Conservation (phyloP, 2,888 invertebrate species). For the Papilio demoleus region DNA sequence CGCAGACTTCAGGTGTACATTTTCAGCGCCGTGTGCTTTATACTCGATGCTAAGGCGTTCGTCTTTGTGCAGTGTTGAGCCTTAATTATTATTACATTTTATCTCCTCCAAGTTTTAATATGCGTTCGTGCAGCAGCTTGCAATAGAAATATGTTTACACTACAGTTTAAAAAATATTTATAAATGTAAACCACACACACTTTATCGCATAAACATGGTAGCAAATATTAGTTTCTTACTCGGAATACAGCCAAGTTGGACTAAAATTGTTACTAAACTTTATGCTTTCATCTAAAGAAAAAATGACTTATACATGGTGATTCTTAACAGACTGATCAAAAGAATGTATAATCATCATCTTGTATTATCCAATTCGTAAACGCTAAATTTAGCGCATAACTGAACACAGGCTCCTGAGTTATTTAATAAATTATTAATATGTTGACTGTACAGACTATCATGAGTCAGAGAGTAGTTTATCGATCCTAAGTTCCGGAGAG, state of each 20-base stretch:
- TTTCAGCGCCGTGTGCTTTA: conserved; percentile 82
- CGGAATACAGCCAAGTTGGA: not conserved
- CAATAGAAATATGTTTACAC: conserved; percentile 18
- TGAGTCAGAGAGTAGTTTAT: conserved; percentile 6
- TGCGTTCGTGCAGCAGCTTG: conserved; percentile 51
- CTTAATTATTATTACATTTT: conserved; percentile 80
- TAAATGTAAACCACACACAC: not conserved
- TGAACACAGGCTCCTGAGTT: not conserved
- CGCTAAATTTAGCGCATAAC: not conserved
- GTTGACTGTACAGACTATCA: not conserved
- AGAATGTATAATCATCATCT: no score
- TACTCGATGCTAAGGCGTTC: conserved; percentile 77
- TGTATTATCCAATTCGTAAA: no score
- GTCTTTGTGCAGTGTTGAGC: conserved; percentile 77
- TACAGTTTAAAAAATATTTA: conserved; percentile 4
- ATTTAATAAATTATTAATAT: conserved; percentile 16
- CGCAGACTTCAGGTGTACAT: conserved; percentile 82
- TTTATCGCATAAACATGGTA: not conserved
- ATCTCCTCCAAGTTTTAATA: conserved; percentile 66
- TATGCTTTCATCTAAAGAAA: not conserved
- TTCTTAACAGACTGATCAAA: no score
- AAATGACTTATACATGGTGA: no score
- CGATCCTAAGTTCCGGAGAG: conserved; percentile 5
- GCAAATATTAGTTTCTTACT: not conserved
- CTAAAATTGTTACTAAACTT: not conserved